Evolutionary conservation across 1,140 invertebrate species (phyloP).

Genomic region (Oscheius sp.): DNA sequence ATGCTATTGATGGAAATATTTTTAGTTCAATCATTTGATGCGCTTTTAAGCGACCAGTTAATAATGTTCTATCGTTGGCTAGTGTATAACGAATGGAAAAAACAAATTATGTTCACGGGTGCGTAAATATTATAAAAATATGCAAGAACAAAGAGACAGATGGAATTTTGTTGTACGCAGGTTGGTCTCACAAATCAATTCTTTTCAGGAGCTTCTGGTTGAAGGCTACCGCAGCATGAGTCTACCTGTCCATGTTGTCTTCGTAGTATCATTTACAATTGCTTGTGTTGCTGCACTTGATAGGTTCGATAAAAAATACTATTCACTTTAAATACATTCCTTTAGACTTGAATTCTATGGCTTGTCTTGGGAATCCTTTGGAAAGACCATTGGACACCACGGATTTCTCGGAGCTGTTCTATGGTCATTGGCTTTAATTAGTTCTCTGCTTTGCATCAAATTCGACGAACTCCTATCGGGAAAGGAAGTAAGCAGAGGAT

Average conservation of each 20-base stretch:
- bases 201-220: constrained; percentile 15
- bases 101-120: no score
- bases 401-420: constrained; percentile 9
- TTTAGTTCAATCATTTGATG: no score
- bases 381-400: constrained; percentile 6
- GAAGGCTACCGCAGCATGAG: constrained; percentile 26
- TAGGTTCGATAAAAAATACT: background rate
- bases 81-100: no score
- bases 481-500: background rate
- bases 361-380: constrained; percentile 8
- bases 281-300: constrained; percentile 24
- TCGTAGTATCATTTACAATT: constrained; percentile 27
- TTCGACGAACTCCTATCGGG: constrained; percentile 11
- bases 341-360: constrained; percentile 31
- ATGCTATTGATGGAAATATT: no score
- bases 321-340: background rate
- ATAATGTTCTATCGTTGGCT: no score
- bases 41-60: no score
- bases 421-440: constrained; percentile 2
- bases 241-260: constrained; percentile 35
- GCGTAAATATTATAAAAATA: no score
- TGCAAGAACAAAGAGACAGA: no score
- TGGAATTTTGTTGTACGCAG: no score
- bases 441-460: constrained; percentile 10
- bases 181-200: no score